Percentiles rank a stretch among this genome's conserved stretches.
These are phyloP conservation scores for Eutrigla gurnardus DNA, from an alignment of 2,797 vertebrate genomes.

Conservation along the genomic window DNA sequence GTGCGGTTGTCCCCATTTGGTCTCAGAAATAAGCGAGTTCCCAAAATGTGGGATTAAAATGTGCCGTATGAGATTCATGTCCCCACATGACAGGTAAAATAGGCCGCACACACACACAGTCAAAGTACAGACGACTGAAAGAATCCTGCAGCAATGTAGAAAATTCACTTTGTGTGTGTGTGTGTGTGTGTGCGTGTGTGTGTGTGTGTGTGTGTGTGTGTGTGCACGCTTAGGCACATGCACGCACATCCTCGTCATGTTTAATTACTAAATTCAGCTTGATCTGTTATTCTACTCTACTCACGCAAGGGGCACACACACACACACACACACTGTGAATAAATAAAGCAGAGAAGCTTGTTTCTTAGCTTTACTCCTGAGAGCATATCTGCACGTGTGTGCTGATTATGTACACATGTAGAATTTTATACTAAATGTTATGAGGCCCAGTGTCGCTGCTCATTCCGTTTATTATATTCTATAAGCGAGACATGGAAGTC, in stretches of 20 bases:
- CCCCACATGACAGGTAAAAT: too few relatives aligned
- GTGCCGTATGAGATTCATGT: too few relatives aligned
- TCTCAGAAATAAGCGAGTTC: too few relatives aligned
- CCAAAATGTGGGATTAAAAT: too few relatives aligned
- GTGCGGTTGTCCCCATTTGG: too few relatives aligned
- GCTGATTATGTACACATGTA: not conserved
- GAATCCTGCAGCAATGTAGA: not conserved
- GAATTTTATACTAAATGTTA: not conserved
- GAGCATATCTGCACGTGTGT: not conserved
- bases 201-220: conserved; percentile 14
- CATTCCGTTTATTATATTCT: not conserved
- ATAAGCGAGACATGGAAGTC: not conserved
- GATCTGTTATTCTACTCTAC: conserved; percentile 38
- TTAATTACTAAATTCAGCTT: conserved; percentile 42
- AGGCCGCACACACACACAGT: not conserved
- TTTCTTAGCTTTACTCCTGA: conserved; percentile 8
- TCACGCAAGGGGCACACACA: conserved; percentile 26
- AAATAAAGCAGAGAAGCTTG: conserved; percentile 3
- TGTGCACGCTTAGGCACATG: not conserved
- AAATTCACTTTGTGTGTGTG: not conserved
- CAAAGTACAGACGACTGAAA: not conserved
- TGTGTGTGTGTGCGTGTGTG: conserved; percentile 14
- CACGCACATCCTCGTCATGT: conserved; percentile 26
- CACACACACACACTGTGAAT: not conserved
- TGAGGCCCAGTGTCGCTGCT: not conserved